Percentiles rank a stretch among this genome's conserved stretches.
Conservation (phyloP, 2,797 vertebrate genomes). For the Tolypeutes matacus region DNA sequence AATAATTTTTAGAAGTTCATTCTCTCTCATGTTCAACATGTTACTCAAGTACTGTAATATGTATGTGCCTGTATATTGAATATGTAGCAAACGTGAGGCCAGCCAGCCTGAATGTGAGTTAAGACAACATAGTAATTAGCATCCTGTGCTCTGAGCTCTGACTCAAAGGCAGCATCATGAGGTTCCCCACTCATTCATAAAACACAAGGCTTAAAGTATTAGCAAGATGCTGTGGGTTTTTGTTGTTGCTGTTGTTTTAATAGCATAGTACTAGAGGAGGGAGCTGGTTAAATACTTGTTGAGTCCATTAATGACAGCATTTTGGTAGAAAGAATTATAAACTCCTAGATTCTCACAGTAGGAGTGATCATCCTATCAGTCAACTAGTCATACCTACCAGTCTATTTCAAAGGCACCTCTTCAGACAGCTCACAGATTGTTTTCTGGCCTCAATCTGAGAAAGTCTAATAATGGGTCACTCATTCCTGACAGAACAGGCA, state of each 20-base stretch:
- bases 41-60: background rate
- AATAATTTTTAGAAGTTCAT: background rate
- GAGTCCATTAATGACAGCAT: background rate
- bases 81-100: background rate
- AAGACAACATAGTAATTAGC: background rate
- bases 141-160: background rate
- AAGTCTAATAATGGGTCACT: background rate
- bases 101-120: background rate
- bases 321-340: conserved; percentile 27
- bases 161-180: background rate
- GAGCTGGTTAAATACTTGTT: background rate
- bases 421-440: background rate
- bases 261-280: background rate
- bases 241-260: background rate
- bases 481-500: background rate
- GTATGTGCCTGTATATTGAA: background rate
- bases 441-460: background rate
- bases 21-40: background rate
- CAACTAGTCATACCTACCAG: background rate
- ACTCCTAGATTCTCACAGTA: background rate
- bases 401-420: background rate
- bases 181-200: background rate
- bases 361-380: background rate
- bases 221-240: background rate
- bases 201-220: background rate